phyloP scores from a whole-genome alignment of 1,140 invertebrate genomes.

The Varroa destructor region DNA sequence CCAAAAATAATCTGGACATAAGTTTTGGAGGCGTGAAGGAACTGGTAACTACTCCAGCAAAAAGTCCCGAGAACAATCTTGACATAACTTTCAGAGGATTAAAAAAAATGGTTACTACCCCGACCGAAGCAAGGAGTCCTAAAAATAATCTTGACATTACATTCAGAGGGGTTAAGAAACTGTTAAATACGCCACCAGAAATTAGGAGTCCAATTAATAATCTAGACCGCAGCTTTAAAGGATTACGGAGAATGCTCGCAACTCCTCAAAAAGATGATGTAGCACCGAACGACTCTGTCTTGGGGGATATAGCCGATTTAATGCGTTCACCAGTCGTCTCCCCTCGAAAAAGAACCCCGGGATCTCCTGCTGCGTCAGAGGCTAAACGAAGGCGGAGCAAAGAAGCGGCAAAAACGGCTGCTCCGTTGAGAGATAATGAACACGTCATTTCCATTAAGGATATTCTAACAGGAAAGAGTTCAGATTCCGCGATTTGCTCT shows the following conservation, averaged over 20 bases:
- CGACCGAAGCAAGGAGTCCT: background rate
- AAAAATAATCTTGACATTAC: constrained; percentile 7
- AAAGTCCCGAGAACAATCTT: background rate
- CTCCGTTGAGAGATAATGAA: no score
- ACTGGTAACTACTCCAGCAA: background rate
- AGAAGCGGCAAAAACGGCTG: no score
- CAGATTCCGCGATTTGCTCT: no score
- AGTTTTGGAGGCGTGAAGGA: background rate
- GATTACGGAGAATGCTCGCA: background rate
- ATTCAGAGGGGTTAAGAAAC: constrained; percentile 3
- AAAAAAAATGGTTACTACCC: background rate
- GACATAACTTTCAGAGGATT: background rate
- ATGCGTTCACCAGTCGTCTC: background rate
- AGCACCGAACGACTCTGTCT: background rate
- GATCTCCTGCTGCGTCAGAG: background rate
- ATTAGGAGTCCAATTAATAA: background rate
- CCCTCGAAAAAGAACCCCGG: background rate
- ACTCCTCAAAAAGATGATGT: background rate
- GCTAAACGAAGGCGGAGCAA: background rate
- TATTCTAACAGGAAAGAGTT: no score
- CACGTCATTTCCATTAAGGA: no score
- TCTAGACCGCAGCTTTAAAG: constrained; percentile 2
- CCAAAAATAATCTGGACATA: constrained; percentile 18
- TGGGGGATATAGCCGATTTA: background rate
- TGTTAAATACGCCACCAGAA: background rate